These are phyloP conservation scores for Acleris cristana DNA, from an alignment of 2,888 invertebrate species.

Conservation along the genomic window DNA sequence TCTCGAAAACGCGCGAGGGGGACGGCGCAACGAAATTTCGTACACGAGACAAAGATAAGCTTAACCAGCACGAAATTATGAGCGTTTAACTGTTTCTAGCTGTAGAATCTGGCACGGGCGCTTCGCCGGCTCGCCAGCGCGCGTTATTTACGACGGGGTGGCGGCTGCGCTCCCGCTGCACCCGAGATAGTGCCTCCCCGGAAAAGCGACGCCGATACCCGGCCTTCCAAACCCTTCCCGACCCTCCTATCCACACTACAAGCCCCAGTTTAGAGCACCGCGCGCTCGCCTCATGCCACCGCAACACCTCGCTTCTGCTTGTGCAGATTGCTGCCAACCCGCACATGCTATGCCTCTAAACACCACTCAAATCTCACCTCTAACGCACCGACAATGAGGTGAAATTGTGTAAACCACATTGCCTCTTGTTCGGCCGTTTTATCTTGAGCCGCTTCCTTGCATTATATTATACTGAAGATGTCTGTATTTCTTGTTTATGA, in stretches of 20 bases:
- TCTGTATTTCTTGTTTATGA: constrained; percentile 73
- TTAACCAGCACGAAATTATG: constrained; percentile 84
- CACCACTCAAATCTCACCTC: constrained; percentile 67
- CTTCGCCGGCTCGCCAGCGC: constrained; percentile 83
- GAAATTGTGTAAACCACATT: constrained; percentile 53
- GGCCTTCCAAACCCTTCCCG: constrained; percentile 48
- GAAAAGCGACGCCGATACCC: constrained; percentile 71
- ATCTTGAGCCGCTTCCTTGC: constrained; percentile 61
- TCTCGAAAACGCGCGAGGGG: constrained; percentile 76
- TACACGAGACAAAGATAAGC: constrained; percentile 83
- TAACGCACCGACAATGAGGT: constrained; percentile 66
- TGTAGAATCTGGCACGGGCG: constrained; percentile 83
- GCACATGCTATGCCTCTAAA: constrained; percentile 59
- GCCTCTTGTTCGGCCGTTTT: constrained; percentile 57
- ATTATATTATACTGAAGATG: constrained; percentile 73
- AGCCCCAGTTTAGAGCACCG: constrained; percentile 45
- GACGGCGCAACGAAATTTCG: constrained; percentile 77
- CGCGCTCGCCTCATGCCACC: constrained; percentile 51
- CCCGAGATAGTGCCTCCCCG: constrained; percentile 81
- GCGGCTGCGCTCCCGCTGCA: constrained; percentile 67
- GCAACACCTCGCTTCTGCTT: constrained; percentile 71
- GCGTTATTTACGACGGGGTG: constrained; percentile 83
- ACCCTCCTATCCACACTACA: constrained; percentile 50
- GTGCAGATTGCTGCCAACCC: constrained; percentile 75
- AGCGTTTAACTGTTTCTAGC: constrained; percentile 84